A percentile compares a stretch with the other conserved stretches of the same genome.
Conservation (phyloP, 2,113 vertebrate species). For the Rhea pennata region DNA sequence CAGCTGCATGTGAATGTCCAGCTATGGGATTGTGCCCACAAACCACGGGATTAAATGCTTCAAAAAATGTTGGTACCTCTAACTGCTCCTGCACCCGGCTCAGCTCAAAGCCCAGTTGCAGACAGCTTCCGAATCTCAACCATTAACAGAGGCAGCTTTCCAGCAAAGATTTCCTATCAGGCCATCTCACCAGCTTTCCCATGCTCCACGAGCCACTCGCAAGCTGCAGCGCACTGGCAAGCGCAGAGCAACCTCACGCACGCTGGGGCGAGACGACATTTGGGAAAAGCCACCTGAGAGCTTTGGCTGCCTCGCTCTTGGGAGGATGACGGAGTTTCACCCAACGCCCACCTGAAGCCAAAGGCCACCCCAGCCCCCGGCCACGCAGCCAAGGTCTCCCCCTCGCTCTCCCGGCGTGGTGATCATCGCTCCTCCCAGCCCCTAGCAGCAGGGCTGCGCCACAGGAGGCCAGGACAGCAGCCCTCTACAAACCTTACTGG, state of each 20-base stretch:
- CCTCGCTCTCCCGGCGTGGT: background rate
- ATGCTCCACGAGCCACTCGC: background rate
- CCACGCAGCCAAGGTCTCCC: background rate
- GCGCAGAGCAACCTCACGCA: background rate
- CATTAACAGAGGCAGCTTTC: background rate
- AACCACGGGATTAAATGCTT: background rate
- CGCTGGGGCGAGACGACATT: background rate
- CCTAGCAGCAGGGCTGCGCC: background rate
- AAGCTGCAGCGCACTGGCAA: background rate
- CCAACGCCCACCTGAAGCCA: background rate
- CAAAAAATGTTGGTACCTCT: background rate
- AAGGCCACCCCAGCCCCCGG: background rate
- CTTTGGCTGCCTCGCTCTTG: background rate
- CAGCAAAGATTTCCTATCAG: background rate
- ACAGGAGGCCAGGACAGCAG: background rate
- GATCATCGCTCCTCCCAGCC: background rate
- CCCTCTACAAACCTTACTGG: background rate
- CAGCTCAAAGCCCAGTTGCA: background rate
- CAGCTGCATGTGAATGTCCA: background rate
- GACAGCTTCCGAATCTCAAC: background rate
- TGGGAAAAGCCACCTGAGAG: background rate
- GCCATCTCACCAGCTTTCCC: background rate
- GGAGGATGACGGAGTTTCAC: background rate
- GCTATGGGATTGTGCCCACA: background rate
- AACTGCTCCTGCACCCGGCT: background rate